Percentiles rank a stretch among this genome's conserved stretches.
Evolutionary conservation across 2,888 invertebrate genomes (phyloP).

Genomic region (Heliconius ethilla): DNA sequence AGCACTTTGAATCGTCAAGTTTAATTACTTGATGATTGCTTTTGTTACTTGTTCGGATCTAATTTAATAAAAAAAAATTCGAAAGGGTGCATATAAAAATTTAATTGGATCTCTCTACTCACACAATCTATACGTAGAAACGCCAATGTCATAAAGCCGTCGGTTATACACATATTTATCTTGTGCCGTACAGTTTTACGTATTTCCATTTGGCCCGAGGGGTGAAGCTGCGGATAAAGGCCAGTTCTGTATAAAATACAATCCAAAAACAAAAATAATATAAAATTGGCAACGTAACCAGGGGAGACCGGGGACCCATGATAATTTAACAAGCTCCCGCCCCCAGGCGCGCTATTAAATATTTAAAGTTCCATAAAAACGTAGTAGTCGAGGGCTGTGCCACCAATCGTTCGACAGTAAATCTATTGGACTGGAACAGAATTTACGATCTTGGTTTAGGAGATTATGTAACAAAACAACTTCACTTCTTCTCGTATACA

Average conservation of each 20-base stretch:
- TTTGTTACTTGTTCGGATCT: too few species aligned
- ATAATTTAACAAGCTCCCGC: constrained; percentile 69
- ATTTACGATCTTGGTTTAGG: background rate
- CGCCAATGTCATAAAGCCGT: too few species aligned
- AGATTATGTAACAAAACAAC: background rate
- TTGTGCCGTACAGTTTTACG: too few species aligned
- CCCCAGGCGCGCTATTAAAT: constrained; percentile 46
- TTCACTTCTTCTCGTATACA: too few species aligned
- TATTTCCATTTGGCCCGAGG: background rate
- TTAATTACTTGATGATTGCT: too few species aligned
- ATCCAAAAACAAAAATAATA: constrained; percentile 2
- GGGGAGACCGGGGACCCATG: constrained; percentile 56
- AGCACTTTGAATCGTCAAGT: too few species aligned
- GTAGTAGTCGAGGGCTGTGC: constrained; percentile 32
- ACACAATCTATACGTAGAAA: too few species aligned
- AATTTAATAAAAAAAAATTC: too few species aligned
- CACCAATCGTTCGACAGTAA: constrained; percentile 17
- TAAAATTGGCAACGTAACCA: constrained; percentile 36
- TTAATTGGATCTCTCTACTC: too few species aligned
- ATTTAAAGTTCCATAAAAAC: constrained; percentile 47
- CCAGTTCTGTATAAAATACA: constrained; percentile 1
- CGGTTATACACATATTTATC: too few species aligned
- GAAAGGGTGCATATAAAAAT: too few species aligned
- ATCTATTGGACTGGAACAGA: constrained; percentile 1
- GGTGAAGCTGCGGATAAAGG: background rate